Base-by-base conservation (phyloP, 2,888 invertebrate species). In the Amphipoea oculea region DNA sequence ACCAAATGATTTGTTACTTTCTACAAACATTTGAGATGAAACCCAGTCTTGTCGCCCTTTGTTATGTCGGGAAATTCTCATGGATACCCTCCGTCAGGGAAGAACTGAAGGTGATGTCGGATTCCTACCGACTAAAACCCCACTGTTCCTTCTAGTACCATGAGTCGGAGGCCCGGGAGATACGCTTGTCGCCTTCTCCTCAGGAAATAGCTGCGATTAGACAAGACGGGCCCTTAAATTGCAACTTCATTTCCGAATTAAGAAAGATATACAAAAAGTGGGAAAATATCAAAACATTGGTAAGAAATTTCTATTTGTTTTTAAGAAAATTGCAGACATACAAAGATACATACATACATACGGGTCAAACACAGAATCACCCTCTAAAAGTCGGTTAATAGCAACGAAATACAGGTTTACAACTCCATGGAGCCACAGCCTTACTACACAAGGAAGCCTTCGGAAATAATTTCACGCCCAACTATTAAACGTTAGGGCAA, bases 401-500 rank as follows among this genome's bases (percentile, higher is more conserved):
- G 20, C 60, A 48, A 23, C 17, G 40, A 14, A n/a, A 57, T 57
- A 11, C 5, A 45, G n/a, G 23, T 51, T 51, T 45, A 54, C 62
- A 68, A 40, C 67, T 78, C 62, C 40, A 73, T 86, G 78, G 23
- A 72, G 42, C 17, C 68, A 20, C 60, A 78, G 40, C 77, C 63
- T 74, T 23, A 86, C 20, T 29, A 23, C 71, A 45, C 9, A 60
- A 20, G 71, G 17, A 73, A 65, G 57, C 23, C 40, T 83, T 54
- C 29, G 63, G n/a, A 77, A 86, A 86, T 84, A 84, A 86, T 74
- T 86, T 86, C 66, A 73, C 86, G 23, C 63, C 82, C 57, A 76
- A 84, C 84, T 77, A 84, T 84, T 74, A 83, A 84, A 86, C 86
- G 77, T 83, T 74, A 86, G 29, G 40, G 83, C 54, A 60, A 81